phyloP scores from a whole-genome alignment of 1,140 invertebrate genomes.

The Heliconius congener region DNA sequence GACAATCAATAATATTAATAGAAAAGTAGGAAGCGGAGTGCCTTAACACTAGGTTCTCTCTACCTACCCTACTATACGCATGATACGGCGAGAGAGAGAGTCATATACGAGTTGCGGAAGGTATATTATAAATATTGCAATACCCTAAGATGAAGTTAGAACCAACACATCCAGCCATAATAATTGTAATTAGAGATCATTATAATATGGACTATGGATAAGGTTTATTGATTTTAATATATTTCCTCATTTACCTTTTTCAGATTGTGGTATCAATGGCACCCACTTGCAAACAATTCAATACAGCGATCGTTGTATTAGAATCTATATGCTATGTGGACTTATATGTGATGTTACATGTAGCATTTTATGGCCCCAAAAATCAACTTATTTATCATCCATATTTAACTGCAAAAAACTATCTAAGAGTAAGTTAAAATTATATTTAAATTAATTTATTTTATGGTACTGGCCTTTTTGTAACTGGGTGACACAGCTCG shows the following conservation, averaged over 20 bases:
- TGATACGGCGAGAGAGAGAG: too few relatives aligned
- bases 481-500: too few relatives aligned
- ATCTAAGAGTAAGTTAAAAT: conserved; percentile 56
- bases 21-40: too few relatives aligned
- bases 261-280: conserved; percentile 66
- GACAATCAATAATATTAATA: too few relatives aligned
- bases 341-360: conserved; percentile 73
- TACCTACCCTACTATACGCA: too few relatives aligned
- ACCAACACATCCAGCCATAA: neutral
- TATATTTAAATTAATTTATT: neutral
- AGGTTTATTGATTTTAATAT: conserved; percentile 16
- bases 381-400: conserved; percentile 79
- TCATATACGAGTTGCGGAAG: too few relatives aligned
- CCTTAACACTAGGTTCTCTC: too few relatives aligned
- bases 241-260: conserved; percentile 37
- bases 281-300: conserved; percentile 60
- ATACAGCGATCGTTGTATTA: conserved; percentile 54
- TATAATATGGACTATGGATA: neutral
- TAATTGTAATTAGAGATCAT: neutral
- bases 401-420: conserved; percentile 74
- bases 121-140: neutral
- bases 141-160: neutral
- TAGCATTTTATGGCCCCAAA: conserved; percentile 73
- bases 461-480: too few relatives aligned
- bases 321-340: conserved; percentile 73